phyloP scores from a whole-genome alignment of 2,888 invertebrate species.

The Drosophila histrio region DNA sequence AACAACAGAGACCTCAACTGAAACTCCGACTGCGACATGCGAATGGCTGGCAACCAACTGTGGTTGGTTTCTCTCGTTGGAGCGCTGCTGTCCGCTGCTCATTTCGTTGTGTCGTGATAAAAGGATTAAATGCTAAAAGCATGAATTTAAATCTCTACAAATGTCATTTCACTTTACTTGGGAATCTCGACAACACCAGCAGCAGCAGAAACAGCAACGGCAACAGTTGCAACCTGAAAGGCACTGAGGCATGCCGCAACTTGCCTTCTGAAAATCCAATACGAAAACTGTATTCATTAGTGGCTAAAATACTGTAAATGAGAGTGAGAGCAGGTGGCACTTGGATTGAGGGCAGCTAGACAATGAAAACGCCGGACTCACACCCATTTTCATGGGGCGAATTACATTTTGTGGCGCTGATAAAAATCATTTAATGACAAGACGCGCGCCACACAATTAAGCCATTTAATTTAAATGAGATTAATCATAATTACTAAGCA shows the following conservation, averaged over 20 bases:
- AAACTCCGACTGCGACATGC: not conserved
- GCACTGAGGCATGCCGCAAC: not conserved
- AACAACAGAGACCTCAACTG: not conserved
- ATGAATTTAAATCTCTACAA: slow-evolving; percentile 69
- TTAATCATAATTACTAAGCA: slow-evolving; percentile 78
- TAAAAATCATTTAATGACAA: slow-evolving; percentile 81
- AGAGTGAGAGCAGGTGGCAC: slow-evolving; percentile 12
- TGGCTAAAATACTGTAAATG: slow-evolving; percentile 23
- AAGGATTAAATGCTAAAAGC: slow-evolving; percentile 75
- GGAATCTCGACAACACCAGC: slow-evolving; percentile 33
- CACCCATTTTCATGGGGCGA: slow-evolving; percentile 31
- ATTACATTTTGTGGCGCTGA: slow-evolving; percentile 66
- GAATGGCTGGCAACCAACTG: not conserved
- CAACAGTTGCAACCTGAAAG: slow-evolving; percentile 26
- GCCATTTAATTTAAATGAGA: slow-evolving; percentile 80
- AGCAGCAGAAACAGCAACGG: not conserved
- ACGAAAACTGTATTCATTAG: slow-evolving; percentile 31
- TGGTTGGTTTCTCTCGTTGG: not conserved
- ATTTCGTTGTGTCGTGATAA: slow-evolving; percentile 55
- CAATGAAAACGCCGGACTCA: slow-evolving; percentile 19
- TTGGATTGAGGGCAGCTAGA: slow-evolving; percentile 19
- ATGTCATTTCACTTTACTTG: slow-evolving; percentile 56
- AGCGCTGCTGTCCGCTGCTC: not conserved
- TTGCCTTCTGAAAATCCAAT: slow-evolving; percentile 12
- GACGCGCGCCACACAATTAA: slow-evolving; percentile 71